phyloP scores from a whole-genome alignment of 1,140 invertebrate species.

The Drosophila quadrilineata region DNA sequence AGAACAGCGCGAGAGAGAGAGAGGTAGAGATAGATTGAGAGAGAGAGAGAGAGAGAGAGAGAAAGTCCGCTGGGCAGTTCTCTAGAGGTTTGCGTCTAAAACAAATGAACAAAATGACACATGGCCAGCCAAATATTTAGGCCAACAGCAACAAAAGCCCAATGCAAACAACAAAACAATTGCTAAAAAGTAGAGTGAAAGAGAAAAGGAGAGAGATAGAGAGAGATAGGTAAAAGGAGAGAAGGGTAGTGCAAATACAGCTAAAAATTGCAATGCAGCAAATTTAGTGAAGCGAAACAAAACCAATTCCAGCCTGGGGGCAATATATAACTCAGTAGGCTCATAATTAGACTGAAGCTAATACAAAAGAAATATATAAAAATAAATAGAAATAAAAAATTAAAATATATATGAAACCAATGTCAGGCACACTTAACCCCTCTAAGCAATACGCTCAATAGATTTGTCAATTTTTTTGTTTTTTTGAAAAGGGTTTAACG shows the following conservation, averaged over 20 bases:
- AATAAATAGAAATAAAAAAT: no score
- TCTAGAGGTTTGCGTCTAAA: conserved; percentile 63
- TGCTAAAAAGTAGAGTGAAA: no score
- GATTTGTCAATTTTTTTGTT: conserved; percentile 50
- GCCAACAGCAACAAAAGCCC: conserved; percentile 33
- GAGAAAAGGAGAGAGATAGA: no score
- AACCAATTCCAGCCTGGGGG: conserved; percentile 5
- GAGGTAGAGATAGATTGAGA: no score
- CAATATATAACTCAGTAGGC: conserved; percentile 26
- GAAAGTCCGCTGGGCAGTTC: conserved; percentile 16
- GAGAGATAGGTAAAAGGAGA: no score
- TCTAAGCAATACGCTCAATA: neutral
- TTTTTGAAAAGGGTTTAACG: conserved; percentile 36
- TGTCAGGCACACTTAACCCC: no score
- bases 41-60: neutral
- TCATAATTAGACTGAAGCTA: conserved; percentile 33
- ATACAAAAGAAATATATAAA: no score
- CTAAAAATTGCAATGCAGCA: conserved; percentile 21
- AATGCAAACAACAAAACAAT: neutral
- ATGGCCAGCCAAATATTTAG: conserved; percentile 58
- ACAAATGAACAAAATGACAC: conserved; percentile 78
- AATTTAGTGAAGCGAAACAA: conserved; percentile 9
- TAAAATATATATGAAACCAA: no score
- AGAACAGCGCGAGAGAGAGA: neutral
- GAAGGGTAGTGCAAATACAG: no score